Conservation (phyloP, 1,140 invertebrate species). For the Alviniconcha marisindica region DNA sequence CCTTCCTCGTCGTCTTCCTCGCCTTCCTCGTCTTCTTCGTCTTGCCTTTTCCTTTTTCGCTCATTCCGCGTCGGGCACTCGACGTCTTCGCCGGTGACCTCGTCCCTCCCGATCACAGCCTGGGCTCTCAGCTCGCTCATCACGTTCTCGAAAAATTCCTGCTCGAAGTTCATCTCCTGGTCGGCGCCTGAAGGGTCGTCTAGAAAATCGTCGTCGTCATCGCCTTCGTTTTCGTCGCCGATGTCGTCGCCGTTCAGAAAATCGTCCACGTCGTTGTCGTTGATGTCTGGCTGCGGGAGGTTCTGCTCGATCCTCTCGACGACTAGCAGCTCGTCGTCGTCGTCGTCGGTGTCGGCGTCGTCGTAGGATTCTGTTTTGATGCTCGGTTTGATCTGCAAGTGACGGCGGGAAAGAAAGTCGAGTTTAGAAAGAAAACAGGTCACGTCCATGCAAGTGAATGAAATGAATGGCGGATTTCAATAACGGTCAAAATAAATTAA, state of each 20-base stretch:
- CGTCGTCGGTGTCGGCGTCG: slow-evolving; percentile 43
- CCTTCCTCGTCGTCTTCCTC: not conserved
- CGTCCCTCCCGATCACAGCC: not conserved
- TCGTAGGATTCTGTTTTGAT: slow-evolving; percentile 46
- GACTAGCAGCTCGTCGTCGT: slow-evolving; percentile 30
- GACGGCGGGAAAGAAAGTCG: not conserved
- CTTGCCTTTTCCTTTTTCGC: not conserved
- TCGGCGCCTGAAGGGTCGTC: not conserved
- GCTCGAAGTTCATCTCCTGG: not conserved
- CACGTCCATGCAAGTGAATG: not conserved
- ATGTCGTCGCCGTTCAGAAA: slow-evolving; percentile 33
- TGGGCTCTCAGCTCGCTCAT: slow-evolving; percentile 22
- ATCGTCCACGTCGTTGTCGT: slow-evolving; percentile 30
- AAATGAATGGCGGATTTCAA: not conserved
- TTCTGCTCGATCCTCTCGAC: slow-evolving; percentile 19
- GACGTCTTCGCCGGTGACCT: not conserved
- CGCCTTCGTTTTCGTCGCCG: not conserved
- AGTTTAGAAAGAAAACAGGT: not conserved
- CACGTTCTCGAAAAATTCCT: slow-evolving; percentile 26
- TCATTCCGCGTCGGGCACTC: not conserved
- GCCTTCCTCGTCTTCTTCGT: not conserved
- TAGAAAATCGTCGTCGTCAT: slow-evolving; percentile 35
- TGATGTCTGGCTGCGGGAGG: slow-evolving; percentile 10
- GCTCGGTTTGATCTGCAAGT: not conserved
- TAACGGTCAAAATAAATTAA: too few species aligned